Percentiles rank a stretch among this genome's conserved stretches.
Conservation (phyloP, 2,888 invertebrate genomes). For the Horisme vitalbata region DNA sequence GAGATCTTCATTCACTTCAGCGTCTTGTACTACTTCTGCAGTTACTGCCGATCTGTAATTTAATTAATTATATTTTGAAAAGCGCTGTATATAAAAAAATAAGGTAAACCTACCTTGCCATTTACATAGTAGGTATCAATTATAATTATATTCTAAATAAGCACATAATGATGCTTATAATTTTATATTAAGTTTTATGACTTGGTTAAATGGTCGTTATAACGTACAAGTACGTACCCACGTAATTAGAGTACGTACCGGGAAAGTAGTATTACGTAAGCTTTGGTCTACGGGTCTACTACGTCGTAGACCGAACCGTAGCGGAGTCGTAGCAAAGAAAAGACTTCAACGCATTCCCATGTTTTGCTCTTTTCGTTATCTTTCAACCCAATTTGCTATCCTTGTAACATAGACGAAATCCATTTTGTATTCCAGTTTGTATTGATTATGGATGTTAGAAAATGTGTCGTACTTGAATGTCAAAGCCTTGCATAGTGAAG, state of each 20-base stretch:
- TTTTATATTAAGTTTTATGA: too few relatives aligned
- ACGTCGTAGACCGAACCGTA: slow-evolving; percentile 4
- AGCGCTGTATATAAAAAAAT: not conserved
- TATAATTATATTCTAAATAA: too few relatives aligned
- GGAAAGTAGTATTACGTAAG: too few relatives aligned
- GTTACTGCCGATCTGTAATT: slow-evolving; percentile 85
- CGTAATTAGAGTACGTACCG: too few relatives aligned
- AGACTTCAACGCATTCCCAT: slow-evolving; percentile 4
- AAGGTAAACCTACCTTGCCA: too few relatives aligned
- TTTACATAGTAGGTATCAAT: too few relatives aligned
- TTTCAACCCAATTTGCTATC: too few relatives aligned
- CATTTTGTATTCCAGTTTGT: not conserved
- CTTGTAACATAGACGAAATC: too few relatives aligned
- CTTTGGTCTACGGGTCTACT: not conserved
- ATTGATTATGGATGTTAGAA: not conserved
- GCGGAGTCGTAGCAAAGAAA: slow-evolving; percentile 4
- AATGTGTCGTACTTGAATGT: slow-evolving; percentile 86
- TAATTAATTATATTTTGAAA: not conserved
- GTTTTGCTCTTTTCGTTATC: not conserved
- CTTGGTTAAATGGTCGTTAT: too few relatives aligned
- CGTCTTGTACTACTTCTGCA: slow-evolving; percentile 86
- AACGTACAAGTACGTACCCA: too few relatives aligned
- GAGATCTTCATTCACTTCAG: slow-evolving; percentile 81
- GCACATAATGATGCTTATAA: too few relatives aligned
- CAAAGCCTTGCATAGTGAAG: slow-evolving; percentile 89